Evolutionary conservation across 2,888 invertebrate species (phyloP).

Genomic region (Girardia tigrina): DNA sequence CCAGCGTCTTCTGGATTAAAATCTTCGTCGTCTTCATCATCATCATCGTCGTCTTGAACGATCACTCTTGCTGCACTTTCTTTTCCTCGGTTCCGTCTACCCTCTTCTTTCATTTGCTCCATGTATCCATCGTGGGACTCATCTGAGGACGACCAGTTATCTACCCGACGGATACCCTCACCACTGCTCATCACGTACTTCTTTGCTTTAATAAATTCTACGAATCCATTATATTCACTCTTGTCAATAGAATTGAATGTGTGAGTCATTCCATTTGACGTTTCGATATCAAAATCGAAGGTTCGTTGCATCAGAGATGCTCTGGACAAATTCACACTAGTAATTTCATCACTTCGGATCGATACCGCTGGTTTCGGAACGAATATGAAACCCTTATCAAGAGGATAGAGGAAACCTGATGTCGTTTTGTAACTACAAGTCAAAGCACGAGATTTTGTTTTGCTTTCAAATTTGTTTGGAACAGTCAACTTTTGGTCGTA

Average conservation of each 20-base stretch:
- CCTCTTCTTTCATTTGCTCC: slow-evolving; percentile 85
- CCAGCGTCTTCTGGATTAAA: slow-evolving; percentile 53
- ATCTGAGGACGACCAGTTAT: slow-evolving; percentile 59
- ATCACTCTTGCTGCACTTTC: slow-evolving; percentile 39
- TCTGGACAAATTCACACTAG: slow-evolving; percentile 58
- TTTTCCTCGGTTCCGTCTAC: slow-evolving; percentile 63
- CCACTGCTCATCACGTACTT: slow-evolving; percentile 84
- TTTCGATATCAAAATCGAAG: slow-evolving; percentile 53
- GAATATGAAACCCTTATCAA: slow-evolving; percentile 93
- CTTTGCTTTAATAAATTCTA: slow-evolving; percentile 81
- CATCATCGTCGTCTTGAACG: slow-evolving; percentile 54
- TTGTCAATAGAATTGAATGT: slow-evolving; percentile 96
- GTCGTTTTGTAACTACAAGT: slow-evolving; percentile 93
- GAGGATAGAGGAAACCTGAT: slow-evolving; percentile 84
- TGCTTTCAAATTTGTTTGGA: slow-evolving; percentile 72
- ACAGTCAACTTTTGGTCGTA: slow-evolving; percentile 84
- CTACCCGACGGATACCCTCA: slow-evolving; percentile 44
- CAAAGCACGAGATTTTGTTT: slow-evolving; percentile 73
- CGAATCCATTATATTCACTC: slow-evolving; percentile 87
- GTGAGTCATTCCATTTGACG: slow-evolving; percentile 71
- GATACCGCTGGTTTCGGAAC: slow-evolving; percentile 96
- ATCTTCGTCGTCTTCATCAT: slow-evolving; percentile 41
- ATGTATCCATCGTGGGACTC: slow-evolving; percentile 82
- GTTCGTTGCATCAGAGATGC: slow-evolving; percentile 28
- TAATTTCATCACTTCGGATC: slow-evolving; percentile 87